phyloP scores from a whole-genome alignment of 2,113 vertebrate genomes.

The Eupsittula cactorum region DNA sequence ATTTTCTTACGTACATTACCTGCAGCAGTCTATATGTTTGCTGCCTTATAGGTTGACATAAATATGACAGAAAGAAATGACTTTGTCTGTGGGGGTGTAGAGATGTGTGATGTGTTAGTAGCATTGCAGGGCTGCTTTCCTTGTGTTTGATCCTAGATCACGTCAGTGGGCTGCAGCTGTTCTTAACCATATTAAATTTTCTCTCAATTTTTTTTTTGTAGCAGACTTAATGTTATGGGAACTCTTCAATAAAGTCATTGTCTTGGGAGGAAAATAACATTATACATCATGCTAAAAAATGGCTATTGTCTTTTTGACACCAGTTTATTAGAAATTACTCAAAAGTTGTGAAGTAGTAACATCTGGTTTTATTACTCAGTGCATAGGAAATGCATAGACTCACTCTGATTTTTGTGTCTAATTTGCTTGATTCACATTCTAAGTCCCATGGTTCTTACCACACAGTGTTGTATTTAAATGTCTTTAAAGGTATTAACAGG shows the following conservation, averaged over 20 bases:
- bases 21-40: slow-evolving; percentile 46
- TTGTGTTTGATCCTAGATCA: slow-evolving; percentile 46
- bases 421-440: neutral
- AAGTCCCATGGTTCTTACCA: neutral
- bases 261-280: slow-evolving; percentile 7
- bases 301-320: slow-evolving; percentile 34
- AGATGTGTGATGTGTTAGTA: slow-evolving; percentile 49
- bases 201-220: slow-evolving; percentile 37
- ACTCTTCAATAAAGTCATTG: slow-evolving; percentile 45
- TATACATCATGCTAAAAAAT: slow-evolving; percentile 45
- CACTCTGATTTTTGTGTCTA: neutral
- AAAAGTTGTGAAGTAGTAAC: slow-evolving; percentile 10
- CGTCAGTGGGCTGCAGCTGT: slow-evolving; percentile 35
- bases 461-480: neutral
- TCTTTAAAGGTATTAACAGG: neutral
- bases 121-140: slow-evolving; percentile 52
- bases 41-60: slow-evolving; percentile 58
- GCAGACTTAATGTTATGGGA: slow-evolving; percentile 40
- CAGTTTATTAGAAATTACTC: slow-evolving; percentile 30
- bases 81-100: slow-evolving; percentile 46
- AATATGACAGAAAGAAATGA: slow-evolving; percentile 53
- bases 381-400: neutral
- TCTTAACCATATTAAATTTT: slow-evolving; percentile 13
- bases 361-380: slow-evolving; percentile 18
- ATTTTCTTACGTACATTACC: slow-evolving; percentile 58